phyloP scores from a whole-genome alignment of 2,888 invertebrate genomes.

The Hydroisotoma schaefferi region DNA sequence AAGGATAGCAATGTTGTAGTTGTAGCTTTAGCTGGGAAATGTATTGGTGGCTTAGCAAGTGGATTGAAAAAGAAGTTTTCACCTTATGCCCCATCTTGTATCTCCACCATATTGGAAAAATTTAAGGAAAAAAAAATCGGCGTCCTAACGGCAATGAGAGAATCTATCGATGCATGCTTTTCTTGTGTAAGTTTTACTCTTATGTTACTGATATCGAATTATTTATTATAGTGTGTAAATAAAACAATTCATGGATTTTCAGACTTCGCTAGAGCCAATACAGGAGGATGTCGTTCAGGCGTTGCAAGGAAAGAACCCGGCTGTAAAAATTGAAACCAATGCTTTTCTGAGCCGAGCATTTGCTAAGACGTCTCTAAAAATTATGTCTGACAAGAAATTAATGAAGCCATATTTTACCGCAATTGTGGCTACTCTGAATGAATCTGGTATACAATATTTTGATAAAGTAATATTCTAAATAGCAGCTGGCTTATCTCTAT shows the following conservation, averaged over 20 bases:
- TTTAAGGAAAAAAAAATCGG: slow-evolving; percentile 95
- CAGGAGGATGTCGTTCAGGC: slow-evolving; percentile 81
- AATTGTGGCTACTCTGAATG: slow-evolving; percentile 73
- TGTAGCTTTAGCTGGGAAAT: slow-evolving; percentile 80
- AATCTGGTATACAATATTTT: no score
- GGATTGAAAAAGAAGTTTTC: slow-evolving; percentile 85
- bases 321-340: slow-evolving; percentile 81
- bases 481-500: no score
- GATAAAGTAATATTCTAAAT: no score
- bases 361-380: slow-evolving; percentile 64
- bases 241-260: slow-evolving; percentile 37
- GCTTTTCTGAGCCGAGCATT: slow-evolving; percentile 80
- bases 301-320: slow-evolving; percentile 86
- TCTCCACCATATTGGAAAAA: slow-evolving; percentile 81
- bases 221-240: no score
- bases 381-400: slow-evolving; percentile 81
- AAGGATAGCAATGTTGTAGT: slow-evolving; percentile 96
- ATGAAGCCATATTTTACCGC: slow-evolving; percentile 75
- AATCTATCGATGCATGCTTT: slow-evolving; percentile 86
- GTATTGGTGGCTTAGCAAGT: slow-evolving; percentile 73
- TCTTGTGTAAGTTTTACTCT: slow-evolving; percentile 61
- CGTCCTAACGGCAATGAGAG: slow-evolving; percentile 80
- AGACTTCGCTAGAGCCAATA: slow-evolving; percentile 78
- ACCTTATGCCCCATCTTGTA: slow-evolving; percentile 72
- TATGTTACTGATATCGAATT: not conserved